Base-by-base conservation (phyloP, 2,113 vertebrate genomes). In the Phasianus colchicus region DNA sequence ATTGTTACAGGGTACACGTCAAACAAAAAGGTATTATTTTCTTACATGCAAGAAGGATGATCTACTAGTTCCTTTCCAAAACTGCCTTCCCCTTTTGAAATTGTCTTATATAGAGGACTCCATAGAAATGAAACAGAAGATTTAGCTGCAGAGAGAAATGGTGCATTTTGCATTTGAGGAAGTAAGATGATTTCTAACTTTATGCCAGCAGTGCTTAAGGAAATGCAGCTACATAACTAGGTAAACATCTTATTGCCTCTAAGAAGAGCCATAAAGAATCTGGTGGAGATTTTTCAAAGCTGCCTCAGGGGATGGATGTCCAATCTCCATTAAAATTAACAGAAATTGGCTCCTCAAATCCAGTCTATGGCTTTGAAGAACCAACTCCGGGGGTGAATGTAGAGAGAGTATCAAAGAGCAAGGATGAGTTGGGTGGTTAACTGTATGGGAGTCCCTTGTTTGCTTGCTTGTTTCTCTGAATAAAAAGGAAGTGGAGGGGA, bases 251-350 rank as follows among this genome's bases (percentile, higher is more conserved):
- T 82, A 40, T 45, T 91, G 70, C 88, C 79, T 79, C 50, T 76
- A 84, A 86, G 69, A 91, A 71, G 70, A 88, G 40, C 48, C 90
- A 92, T 95, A 91, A 95, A 92, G 95, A 69, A 91, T 78, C 65
- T 72, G 40, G 70, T 57, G 36, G 76, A 90, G 48, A 88, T 65
- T 96, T 90, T 97, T 94, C 90, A 70, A 79, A 90, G 83, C 25
- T 90, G 90, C 94, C 93, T 90, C 61, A 69, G 92, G 94, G 93
- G 63, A 78, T 92, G 88, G 66, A 93, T 78, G 80, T 88, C 73
- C 86, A 94, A 81, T 86, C 48, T 45, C 92, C 80, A 94, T 92
- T 92, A 95, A 95, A 95, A 95, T 90, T 48, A 95, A 86, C 66
- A 88, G 90, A 91, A 94, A 83, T 83, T 75, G 63, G 40, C 74